Evolutionary conservation across 2,797 vertebrate species (phyloP), one percentile per base, ranked within the genome.

Genomic region (Otolemur crassicaudatus): DNA sequence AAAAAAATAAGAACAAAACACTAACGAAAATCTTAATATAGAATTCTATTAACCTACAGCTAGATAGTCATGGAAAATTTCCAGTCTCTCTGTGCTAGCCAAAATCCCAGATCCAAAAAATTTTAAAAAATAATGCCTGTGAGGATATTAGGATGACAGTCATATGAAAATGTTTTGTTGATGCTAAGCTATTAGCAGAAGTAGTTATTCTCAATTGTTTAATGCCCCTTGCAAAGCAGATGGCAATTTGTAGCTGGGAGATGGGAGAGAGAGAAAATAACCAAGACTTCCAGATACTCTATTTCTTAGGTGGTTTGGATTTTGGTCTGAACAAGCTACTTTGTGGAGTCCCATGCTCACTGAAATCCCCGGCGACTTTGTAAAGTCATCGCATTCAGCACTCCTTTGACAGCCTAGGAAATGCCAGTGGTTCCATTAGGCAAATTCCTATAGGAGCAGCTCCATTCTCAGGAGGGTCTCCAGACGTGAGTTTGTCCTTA

Each of bases 381-480:
- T 20, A 49, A 70, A 87, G 17, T 65, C 60, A 31, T 46, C 8
- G 19, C 14, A 85, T 61, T 76, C 70, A 89, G 37, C n/a, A 49
- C 25, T 96, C 43, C 17, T 86, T 82, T 73, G 17, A 56, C 12
- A 31, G 83, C 69, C 29, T 76, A 95, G 58, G 79, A 96, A 92
- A 90, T 96, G 84, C 80, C 65, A 95, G 65, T 63, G 72, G 79
- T 43, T 91, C 85, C 70, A 77, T 95, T 77, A 94, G 75, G 34
- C 17, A 84, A 90, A 94, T 16, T 92, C 94, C 34, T 90, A 61
- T 1, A 63, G 73, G 63, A 95, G 49, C 11, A 60, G 20, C 63
- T 79, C 8, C 5, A 8, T 61, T 90, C 87, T 92, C 77, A 25
- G 29, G 83, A 49, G 67, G 25, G 27, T 84, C 34, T 87, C 58